Evolutionary conservation across 2,797 vertebrate genomes (phyloP), one percentile per base, ranked within the genome.

Genomic region (Platalea minor): DNA sequence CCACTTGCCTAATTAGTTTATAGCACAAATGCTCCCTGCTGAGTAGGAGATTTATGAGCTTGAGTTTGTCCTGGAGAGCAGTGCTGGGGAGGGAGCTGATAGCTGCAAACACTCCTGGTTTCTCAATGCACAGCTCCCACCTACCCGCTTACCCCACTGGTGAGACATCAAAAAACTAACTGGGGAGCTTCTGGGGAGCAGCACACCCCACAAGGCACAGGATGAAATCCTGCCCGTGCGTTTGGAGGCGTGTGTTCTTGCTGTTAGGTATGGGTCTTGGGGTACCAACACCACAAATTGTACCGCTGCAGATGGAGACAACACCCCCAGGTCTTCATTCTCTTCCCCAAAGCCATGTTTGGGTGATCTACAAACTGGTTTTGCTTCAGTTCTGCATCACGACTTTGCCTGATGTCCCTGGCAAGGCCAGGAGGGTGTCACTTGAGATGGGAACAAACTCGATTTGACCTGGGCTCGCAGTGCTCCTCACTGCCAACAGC

Each of bases 1-100:
- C 41, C 50, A 61, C 57, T 88, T 37, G 20, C 85, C 89, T 91
- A 84, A 77, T 95, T 50, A 89, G 82, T 93, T 93, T 35, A 29
- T 33, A 83, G 92, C 93, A 63, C 63, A 39, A 73, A 74, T 5
- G 39, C 10, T 84, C 54, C 92, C 65, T 11, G 51, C 89, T 46
- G 95, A 85, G 81, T 7, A 46, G 2, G 5, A 63, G 76, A 63
- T 93, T 91, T 82, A n/a, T 20, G 80, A 87, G 79, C 65, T 75
- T 54, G 39, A 51, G 35, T 4, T 65, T 45, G 48, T 41, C n/a
- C 64, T 0, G 1, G 60, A 23, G 70, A 80, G 54, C 39, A 19
- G 63, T 3, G 17, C 56, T 19, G 33, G 68, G 78, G 25, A 64
- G 45, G 65, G 72, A 56, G 45, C 23, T 4, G 84, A n/a, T 35